phyloP scores from a whole-genome alignment of 64 coral and sea anemone genomes.

The Stylophora pistillata region DNA sequence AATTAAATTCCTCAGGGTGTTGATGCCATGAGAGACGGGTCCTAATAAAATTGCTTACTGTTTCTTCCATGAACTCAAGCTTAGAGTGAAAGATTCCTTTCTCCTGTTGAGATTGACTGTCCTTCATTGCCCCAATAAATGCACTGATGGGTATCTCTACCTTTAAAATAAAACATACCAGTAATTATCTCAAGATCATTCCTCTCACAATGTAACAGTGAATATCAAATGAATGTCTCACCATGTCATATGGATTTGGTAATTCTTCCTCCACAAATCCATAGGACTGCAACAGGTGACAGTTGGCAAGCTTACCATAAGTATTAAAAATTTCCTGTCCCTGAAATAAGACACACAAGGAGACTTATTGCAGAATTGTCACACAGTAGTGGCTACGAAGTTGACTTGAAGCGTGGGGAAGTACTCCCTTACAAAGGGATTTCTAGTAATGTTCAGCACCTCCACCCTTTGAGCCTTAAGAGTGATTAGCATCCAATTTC shows the following conservation, averaged over 20 bases:
- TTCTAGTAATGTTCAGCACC: too few species aligned
- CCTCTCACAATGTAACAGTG: not conserved
- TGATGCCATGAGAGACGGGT: not conserved
- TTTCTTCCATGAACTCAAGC: conserved; percentile 81
- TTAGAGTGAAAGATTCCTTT: conserved; percentile 54
- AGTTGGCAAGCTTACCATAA: conserved; percentile 87
- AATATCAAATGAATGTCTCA: not conserved
- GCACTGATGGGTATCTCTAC: conserved; percentile 64
- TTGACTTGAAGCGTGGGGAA: not conserved
- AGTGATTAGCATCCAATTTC: too few species aligned
- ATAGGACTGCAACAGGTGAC: conserved; percentile 82
- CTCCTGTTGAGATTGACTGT: not conserved
- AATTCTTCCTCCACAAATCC: conserved; percentile 78
- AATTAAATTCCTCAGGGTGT: too few species aligned
- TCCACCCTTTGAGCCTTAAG: too few species aligned
- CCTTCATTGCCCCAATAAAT: conserved; percentile 51
- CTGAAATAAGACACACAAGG: conserved; percentile 14
- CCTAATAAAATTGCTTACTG: conserved; percentile 41
- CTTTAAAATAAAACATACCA: conserved; percentile 33
- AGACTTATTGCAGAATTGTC: not conserved
- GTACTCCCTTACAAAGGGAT: too few species aligned
- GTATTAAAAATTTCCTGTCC: conserved; percentile 86
- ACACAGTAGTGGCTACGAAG: not conserved
- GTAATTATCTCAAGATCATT: not conserved
- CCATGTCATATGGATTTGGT: conserved; percentile 77